These are phyloP conservation scores for Acanthochromis polyacanthus DNA, from an alignment of 2,113 vertebrate species.

Conservation along the genomic window DNA sequence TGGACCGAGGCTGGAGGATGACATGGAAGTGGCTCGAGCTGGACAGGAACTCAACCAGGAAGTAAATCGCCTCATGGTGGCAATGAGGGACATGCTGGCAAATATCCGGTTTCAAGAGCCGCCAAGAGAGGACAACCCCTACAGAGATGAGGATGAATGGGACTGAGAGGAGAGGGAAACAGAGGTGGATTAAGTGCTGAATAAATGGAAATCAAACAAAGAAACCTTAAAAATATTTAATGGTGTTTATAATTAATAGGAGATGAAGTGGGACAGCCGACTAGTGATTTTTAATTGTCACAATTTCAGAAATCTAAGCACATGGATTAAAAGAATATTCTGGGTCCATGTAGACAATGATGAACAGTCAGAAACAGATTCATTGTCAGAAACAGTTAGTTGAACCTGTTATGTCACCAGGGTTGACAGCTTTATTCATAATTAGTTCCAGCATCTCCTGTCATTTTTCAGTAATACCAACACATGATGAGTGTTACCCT, in stretches of 20 bases:
- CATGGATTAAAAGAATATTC: conserved; percentile 2
- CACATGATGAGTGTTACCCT: not conserved
- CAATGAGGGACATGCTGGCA: conserved; percentile 97
- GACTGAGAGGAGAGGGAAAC: conserved; percentile 60
- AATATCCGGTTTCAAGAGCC: conserved; percentile 96
- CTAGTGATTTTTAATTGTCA: conserved; percentile 24
- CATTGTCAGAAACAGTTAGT: not conserved
- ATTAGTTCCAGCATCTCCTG: conserved; percentile 4
- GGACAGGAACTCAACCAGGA: conserved; percentile 93
- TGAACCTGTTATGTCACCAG: not conserved
- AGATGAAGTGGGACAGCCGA: not conserved
- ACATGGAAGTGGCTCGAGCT: conserved; percentile 88
- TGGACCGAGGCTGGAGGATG: conserved; percentile 85
- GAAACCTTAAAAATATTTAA: conserved; percentile 8
- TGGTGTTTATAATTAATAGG: conserved; percentile 22
- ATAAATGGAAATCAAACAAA: conserved; percentile 13
- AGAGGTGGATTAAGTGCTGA: not conserved
- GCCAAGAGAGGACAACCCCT: conserved; percentile 83
- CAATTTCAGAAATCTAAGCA: conserved; percentile 3
- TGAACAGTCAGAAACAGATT: conserved; percentile 10
- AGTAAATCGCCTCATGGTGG: conserved; percentile 95
- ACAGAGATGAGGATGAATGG: conserved; percentile 92
- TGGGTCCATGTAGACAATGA: not conserved
- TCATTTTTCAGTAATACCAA: not conserved
- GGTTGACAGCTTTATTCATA: conserved; percentile 9